These are phyloP conservation scores for Drosophila koepferae DNA, from an alignment of 2,888 invertebrate species.

Conservation along the genomic window DNA sequence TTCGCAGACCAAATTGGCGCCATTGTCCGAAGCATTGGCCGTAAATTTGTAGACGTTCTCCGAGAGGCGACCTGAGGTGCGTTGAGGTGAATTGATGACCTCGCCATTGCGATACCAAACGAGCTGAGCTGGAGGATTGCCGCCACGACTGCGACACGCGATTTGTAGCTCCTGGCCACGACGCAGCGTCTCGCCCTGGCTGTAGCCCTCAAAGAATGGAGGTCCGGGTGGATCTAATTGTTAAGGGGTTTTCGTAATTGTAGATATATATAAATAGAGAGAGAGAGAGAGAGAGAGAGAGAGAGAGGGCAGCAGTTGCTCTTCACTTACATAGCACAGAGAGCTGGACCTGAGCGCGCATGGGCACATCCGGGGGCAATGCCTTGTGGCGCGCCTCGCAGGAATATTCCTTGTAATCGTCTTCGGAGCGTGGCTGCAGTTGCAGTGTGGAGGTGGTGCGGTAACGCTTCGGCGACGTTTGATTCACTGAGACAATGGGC, in stretches of 20 bases:
- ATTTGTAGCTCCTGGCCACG: slow-evolving; percentile 83
- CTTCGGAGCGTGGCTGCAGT: slow-evolving; percentile 81
- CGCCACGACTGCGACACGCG: slow-evolving; percentile 83
- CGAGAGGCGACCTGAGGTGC: slow-evolving; percentile 83
- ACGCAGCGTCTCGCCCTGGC: slow-evolving; percentile 78
- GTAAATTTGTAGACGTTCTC: slow-evolving; percentile 83
- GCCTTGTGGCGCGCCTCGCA: slow-evolving; percentile 83
- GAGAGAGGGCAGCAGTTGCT: background rate
- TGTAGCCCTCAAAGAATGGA: slow-evolving; percentile 84
- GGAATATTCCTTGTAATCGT: slow-evolving; percentile 83
- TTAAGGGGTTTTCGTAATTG: background rate
- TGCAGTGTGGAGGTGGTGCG: slow-evolving; percentile 78
- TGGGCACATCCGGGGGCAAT: slow-evolving; percentile 83
- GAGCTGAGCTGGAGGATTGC: slow-evolving; percentile 83
- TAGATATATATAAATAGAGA: background rate
- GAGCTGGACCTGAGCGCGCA: slow-evolving; percentile 83
- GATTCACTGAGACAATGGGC: slow-evolving; percentile 77
- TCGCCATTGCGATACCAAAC: slow-evolving; percentile 83
- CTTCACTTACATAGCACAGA: slow-evolving; percentile 82
- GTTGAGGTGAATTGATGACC: slow-evolving; percentile 80
- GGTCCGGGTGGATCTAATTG: slow-evolving; percentile 82
- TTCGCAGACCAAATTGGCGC: slow-evolving; percentile 81
- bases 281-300: too few species aligned
- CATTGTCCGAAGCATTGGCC: slow-evolving; percentile 77
- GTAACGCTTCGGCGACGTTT: slow-evolving; percentile 78